phyloP scores from a whole-genome alignment of 1,140 invertebrate genomes.

The Heliconius eleuchia region DNA sequence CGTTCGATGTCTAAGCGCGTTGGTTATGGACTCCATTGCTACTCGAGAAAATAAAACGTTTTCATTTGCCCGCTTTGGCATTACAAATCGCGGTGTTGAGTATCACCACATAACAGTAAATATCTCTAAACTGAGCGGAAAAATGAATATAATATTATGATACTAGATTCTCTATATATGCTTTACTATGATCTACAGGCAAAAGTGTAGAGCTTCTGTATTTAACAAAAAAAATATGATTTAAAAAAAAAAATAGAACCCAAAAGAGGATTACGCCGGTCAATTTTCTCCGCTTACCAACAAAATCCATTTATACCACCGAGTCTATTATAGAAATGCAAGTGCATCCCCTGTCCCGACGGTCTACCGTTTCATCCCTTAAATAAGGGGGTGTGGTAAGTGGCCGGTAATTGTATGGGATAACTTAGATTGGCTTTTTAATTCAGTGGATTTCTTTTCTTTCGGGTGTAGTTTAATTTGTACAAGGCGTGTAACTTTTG shows the following conservation, averaged over 20 bases:
- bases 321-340: conserved; percentile 50
- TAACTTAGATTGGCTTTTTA: conserved; percentile 78
- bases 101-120: too few relatives aligned
- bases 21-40: too few relatives aligned
- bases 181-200: too few relatives aligned
- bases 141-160: too few relatives aligned
- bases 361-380: conserved; percentile 42
- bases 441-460: conserved; percentile 61
- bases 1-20: too few relatives aligned
- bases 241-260: neutral
- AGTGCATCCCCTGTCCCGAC: conserved; percentile 46
- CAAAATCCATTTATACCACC: conserved; percentile 42
- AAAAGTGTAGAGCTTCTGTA: too few relatives aligned
- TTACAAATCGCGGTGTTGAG: too few relatives aligned
- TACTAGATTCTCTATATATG: too few relatives aligned
- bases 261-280: conserved; percentile 28
- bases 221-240: neutral
- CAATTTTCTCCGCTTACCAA: conserved; percentile 38
- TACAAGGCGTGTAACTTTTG: conserved; percentile 13
- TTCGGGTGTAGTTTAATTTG: conserved; percentile 37
- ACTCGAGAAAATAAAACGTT: too few relatives aligned
- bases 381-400: conserved; percentile 64
- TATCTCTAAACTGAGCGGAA: too few relatives aligned
- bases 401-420: conserved; percentile 74
- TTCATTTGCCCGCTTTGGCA: too few relatives aligned